A percentile compares a stretch with the other conserved stretches of the same genome.
phyloP scores from a whole-genome alignment of 1,140 invertebrate species.

The Drosophila subpulchrella region DNA sequence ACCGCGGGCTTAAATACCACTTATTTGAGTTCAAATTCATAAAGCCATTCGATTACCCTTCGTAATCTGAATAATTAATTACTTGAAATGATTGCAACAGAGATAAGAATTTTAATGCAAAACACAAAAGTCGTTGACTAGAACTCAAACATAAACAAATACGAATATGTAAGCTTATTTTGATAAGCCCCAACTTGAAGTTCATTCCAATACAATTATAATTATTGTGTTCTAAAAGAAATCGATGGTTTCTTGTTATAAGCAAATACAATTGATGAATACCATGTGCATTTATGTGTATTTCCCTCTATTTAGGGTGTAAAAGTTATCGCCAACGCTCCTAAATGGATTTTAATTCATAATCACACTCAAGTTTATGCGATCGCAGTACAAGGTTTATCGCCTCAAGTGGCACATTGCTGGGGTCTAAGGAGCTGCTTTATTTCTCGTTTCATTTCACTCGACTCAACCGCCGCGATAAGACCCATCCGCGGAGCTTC shows the following conservation, averaged over 20 bases:
- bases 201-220: not conserved
- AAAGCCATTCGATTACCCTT: conserved; percentile 11
- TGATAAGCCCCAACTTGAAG: conserved; percentile 15
- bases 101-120: conserved; percentile 31
- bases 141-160: conserved; percentile 40
- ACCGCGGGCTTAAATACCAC: conserved; percentile 15
- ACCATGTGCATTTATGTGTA: not conserved
- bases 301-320: conserved; percentile 5
- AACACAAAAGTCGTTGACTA: conserved; percentile 32
- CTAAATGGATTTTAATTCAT: conserved; percentile 57
- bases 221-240: not conserved
- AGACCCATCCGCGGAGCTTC: conserved; percentile 11
- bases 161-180: not conserved
- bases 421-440: conserved; percentile 29
- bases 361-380: conserved; percentile 27
- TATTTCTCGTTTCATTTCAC: conserved; percentile 22
- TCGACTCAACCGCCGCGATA: conserved; percentile 25
- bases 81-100: conserved; percentile 23
- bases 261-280: not conserved
- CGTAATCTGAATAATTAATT: conserved; percentile 38
- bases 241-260: not conserved
- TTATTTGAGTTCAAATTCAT: conserved; percentile 37
- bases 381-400: conserved; percentile 39
- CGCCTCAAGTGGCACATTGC: conserved; percentile 37
- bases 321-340: conserved; percentile 25